These are phyloP conservation scores for Scaptomyza montana DNA, from an alignment of 1,140 invertebrate genomes.

Conservation along the genomic window DNA sequence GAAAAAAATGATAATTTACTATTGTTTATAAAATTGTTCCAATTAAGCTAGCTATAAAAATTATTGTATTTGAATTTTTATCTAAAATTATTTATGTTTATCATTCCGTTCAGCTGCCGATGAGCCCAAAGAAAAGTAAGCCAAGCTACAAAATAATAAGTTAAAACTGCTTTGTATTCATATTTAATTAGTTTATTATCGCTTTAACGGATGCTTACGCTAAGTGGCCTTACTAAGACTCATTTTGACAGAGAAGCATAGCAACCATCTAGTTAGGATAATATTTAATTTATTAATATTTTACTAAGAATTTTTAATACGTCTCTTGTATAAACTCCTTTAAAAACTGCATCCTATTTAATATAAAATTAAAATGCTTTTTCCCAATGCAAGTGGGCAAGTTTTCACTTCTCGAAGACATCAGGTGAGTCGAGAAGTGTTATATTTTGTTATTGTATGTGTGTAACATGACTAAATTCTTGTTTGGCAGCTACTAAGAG, in stretches of 20 bases:
- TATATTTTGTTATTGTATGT: no score
- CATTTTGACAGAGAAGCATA: no score
- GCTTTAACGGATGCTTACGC: constrained; percentile 10
- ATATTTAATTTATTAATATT: no score
- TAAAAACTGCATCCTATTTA: background rate
- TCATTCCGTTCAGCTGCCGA: constrained; percentile 87
- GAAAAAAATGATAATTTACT: no score
- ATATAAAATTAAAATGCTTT: constrained; percentile 9
- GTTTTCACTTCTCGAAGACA: constrained; percentile 51
- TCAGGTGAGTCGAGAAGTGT: constrained; percentile 49
- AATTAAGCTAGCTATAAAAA: no score
- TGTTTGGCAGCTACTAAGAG: no score
- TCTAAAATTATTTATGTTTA: constrained; percentile 22
- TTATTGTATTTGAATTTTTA: background rate
- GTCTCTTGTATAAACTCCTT: background rate
- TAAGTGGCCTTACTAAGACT: background rate
- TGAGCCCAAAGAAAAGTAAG: constrained; percentile 93
- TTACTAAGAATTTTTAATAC: no score
- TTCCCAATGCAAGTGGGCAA: constrained; percentile 48
- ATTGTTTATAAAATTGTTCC: no score
- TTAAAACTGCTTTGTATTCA: background rate
- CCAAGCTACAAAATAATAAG: constrained; percentile 38
- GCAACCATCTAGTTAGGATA: no score
- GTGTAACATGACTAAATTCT: no score
- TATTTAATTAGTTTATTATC: background rate